Percentiles rank a stretch among this genome's conserved stretches.
Conservation (phyloP, 2,888 invertebrate genomes). For the Poecilobothrus nobilitatus region DNA sequence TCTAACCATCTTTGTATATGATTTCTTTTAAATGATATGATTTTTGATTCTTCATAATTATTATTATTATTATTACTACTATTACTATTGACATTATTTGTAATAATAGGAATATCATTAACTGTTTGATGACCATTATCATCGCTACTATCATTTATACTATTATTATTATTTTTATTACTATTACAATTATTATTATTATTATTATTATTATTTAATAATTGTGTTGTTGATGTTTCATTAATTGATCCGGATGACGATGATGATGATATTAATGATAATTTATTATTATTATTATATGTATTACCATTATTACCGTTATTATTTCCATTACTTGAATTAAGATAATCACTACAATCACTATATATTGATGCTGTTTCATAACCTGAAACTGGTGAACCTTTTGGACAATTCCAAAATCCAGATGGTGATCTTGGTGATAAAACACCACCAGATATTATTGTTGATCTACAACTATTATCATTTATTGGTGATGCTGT, state of each 20-base stretch:
- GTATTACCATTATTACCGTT: neutral
- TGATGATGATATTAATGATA: conserved; percentile 25
- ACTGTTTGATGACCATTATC: conserved; percentile 24
- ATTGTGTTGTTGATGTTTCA: too few relatives aligned
- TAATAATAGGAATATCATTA: conserved; percentile 9
- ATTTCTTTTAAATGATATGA: conserved; percentile 34
- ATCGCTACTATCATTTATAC: conserved; percentile 15
- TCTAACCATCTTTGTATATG: conserved; percentile 52
- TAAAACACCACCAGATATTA: conserved; percentile 27
- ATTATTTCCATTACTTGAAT: conserved; percentile 13
- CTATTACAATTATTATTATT: conserved; percentile 25
- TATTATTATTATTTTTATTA: conserved; percentile 17
- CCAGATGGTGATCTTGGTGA: conserved; percentile 32
- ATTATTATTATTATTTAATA: conserved; percentile 7
- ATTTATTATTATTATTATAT: conserved; percentile 11
- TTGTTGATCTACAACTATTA: conserved; percentile 7
- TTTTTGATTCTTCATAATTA: conserved; percentile 1
- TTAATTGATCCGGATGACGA: conserved; percentile 47
- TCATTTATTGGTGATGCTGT: conserved; percentile 27
- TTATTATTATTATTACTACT: neutral
- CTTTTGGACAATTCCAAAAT: conserved; percentile 43
- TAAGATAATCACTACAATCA: conserved; percentile 30
- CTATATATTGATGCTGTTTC: conserved; percentile 44
- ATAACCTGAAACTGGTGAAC: conserved; percentile 42
- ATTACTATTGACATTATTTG: too few relatives aligned